phyloP scores from a whole-genome alignment of 2,888 invertebrate genomes.

The Lymantria monacha region DNA sequence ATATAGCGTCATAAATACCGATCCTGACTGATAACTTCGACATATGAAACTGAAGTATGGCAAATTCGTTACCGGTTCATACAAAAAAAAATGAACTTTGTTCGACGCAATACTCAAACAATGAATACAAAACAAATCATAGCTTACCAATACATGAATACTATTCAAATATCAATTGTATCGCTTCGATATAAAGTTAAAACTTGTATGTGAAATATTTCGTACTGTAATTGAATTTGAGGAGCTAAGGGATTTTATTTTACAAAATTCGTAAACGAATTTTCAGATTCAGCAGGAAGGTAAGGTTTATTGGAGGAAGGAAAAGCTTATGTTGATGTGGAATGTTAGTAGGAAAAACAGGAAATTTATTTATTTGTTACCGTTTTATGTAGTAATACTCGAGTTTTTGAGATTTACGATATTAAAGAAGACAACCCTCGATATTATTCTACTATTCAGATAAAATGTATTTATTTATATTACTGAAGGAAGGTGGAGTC shows the following conservation, averaged over 20 bases:
- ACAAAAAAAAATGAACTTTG: not conserved
- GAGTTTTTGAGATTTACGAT: no score
- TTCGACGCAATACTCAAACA: constrained; percentile 12
- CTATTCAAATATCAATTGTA: constrained; percentile 1
- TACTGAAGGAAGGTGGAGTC: no score
- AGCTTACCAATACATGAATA: constrained; percentile 1
- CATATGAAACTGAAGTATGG: not conserved
- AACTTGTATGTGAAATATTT: not conserved
- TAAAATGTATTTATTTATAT: no score
- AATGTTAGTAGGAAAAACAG: not conserved
- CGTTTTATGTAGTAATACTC: no score
- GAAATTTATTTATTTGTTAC: no score
- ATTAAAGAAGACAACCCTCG: no score
- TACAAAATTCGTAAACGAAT: constrained; percentile 30
- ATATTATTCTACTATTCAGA: no score
- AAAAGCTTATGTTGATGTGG: constrained; percentile 4
- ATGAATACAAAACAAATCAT: constrained; percentile 24
- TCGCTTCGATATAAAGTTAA: not conserved
- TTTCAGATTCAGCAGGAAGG: constrained; percentile 7
- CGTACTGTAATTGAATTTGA: constrained; percentile 28
- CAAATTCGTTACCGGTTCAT: not conserved
- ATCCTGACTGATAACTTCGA: not conserved
- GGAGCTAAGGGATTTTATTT: constrained; percentile 24
- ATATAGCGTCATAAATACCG: not conserved
- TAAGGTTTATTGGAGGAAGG: constrained; percentile 3